phyloP scores from a whole-genome alignment of 1,140 invertebrate species.

The Drosophila yakuba region DNA sequence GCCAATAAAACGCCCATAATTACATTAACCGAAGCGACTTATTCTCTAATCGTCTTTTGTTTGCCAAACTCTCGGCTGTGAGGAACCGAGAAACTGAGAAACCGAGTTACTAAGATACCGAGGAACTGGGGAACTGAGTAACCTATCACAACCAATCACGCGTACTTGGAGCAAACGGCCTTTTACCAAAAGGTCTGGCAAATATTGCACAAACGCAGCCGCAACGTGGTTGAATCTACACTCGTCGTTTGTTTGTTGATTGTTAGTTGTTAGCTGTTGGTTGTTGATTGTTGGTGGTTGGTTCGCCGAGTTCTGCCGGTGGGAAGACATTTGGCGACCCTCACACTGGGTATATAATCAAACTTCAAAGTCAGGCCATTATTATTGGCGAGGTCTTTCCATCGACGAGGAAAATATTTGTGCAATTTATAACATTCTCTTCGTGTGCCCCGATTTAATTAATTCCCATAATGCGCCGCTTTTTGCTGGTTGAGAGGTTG shows the following conservation, averaged over 20 bases:
- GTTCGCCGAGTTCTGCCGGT: slow-evolving; percentile 14
- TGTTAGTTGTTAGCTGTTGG: slow-evolving; percentile 9
- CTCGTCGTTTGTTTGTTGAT: slow-evolving; percentile 32
- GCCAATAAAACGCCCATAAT: slow-evolving; percentile 27
- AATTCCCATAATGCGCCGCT: slow-evolving; percentile 27
- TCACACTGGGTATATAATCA: slow-evolving; percentile 71
- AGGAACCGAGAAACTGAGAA: slow-evolving; percentile 24
- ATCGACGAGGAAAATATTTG: slow-evolving; percentile 49
- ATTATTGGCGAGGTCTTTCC: slow-evolving; percentile 57
- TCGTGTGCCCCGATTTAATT: slow-evolving; percentile 48
- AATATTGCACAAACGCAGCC: slow-evolving; percentile 69
- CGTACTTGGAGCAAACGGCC: background rate
- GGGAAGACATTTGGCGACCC: slow-evolving; percentile 59
- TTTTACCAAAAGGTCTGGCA: slow-evolving; percentile 55
- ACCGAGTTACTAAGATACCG: background rate
- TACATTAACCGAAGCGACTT: slow-evolving; percentile 29
- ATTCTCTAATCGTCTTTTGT: slow-evolving; percentile 59
- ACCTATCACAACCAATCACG: background rate
- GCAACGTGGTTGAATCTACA: slow-evolving; percentile 61
- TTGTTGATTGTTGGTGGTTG: background rate
- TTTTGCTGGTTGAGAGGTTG: slow-evolving; percentile 6
- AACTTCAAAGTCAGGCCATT: slow-evolving; percentile 74
- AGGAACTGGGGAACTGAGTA: slow-evolving; percentile 21
- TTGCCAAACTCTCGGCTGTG: slow-evolving; percentile 58
- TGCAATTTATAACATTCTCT: slow-evolving; percentile 50